phyloP scores from a whole-genome alignment of 2,797 vertebrate species.

The Serranus cabrilla region DNA sequence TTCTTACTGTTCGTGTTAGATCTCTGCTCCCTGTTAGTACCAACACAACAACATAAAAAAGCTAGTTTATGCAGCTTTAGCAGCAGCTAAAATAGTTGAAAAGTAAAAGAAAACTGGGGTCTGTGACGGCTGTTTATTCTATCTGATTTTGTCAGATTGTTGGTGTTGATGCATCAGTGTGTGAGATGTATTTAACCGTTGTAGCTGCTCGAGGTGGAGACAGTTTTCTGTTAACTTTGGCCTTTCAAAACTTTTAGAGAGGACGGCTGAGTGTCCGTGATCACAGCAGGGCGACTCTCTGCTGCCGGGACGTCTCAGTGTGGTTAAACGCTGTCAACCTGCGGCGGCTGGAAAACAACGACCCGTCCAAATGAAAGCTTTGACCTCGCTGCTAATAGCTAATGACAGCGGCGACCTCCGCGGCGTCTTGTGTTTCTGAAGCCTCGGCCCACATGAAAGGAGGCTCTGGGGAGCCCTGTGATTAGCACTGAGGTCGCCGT shows the following conservation, averaged over 20 bases:
- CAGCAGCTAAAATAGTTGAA: too few relatives aligned
- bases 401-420: slow-evolving; percentile 56
- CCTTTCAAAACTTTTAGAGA: background rate
- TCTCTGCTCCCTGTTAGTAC: too few relatives aligned
- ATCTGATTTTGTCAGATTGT: background rate
- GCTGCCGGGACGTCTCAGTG: slow-evolving; percentile 17
- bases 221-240: background rate
- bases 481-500: slow-evolving; percentile 73
- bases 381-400: slow-evolving; percentile 66
- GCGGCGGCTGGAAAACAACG: slow-evolving; percentile 32
- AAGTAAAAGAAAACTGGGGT: background rate
- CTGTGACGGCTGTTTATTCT: background rate
- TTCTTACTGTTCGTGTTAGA: too few relatives aligned
- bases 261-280: slow-evolving; percentile 12
- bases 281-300: slow-evolving; percentile 41
- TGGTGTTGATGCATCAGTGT: background rate
- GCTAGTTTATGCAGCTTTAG: too few relatives aligned
- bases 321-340: slow-evolving; percentile 53
- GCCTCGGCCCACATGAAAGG: slow-evolving; percentile 55
- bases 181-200: background rate
- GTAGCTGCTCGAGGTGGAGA: background rate
- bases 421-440: slow-evolving; percentile 61
- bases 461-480: slow-evolving; percentile 51
- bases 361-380: slow-evolving; percentile 65
- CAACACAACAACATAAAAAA: too few relatives aligned